Evolutionary conservation across 2,888 invertebrate species (phyloP).

Genomic region (Chaitophorus viminalis): DNA sequence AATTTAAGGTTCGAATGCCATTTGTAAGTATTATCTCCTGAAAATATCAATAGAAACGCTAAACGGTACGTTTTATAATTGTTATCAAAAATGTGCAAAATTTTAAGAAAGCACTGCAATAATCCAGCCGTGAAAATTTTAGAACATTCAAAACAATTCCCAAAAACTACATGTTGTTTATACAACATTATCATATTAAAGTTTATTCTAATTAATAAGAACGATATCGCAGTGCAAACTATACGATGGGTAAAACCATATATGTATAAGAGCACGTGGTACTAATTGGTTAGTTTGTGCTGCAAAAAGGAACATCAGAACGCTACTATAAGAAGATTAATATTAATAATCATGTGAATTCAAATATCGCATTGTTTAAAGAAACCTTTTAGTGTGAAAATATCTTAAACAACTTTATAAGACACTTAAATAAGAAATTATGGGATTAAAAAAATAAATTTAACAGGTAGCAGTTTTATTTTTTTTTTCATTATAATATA

Average conservation of each 20-base stretch:
- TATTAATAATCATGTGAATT: slow-evolving; percentile 11
- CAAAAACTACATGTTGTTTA: background rate
- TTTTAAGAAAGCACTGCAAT: too few species aligned
- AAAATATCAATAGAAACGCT: too few species aligned
- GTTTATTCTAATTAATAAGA: background rate
- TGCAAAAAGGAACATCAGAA: slow-evolving; percentile 13
- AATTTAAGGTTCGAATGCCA: too few species aligned
- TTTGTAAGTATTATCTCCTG: too few species aligned
- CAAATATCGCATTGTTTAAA: background rate
- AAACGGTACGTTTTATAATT: too few species aligned
- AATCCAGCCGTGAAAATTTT: too few species aligned
- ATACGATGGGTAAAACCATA: background rate
- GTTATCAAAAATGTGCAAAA: too few species aligned
- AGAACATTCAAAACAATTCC: too few species aligned
- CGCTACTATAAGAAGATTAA: slow-evolving; percentile 28
- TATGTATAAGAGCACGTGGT: background rate
- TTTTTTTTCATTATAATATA: too few species aligned
- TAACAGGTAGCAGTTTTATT: too few species aligned
- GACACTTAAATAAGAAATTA: background rate
- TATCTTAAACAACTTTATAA: background rate
- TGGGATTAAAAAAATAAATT: background rate
- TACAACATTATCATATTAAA: background rate
- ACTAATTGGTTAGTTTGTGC: background rate
- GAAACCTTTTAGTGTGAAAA: background rate
- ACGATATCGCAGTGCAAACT: background rate